Base-by-base conservation (phyloP, 1,140 invertebrate genomes). In the Leptoteleia sp. region DNA sequence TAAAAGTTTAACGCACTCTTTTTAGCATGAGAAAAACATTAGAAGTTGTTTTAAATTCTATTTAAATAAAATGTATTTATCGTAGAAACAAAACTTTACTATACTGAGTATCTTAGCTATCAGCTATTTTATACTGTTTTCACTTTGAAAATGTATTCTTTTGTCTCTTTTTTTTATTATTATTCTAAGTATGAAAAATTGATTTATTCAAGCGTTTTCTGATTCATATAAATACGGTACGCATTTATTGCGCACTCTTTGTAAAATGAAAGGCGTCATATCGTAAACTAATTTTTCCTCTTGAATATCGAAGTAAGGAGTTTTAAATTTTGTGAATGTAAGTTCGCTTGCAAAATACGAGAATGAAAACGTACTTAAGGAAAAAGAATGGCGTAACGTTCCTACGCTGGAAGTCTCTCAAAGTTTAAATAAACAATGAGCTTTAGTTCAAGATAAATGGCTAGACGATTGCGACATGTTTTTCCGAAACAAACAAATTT, bases 351-450 rank as follows among this genome's bases (percentile, higher is more conserved):
- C 42, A 25, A 55, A 70, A 59, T 57, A 22, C 29, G 52, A 11
- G 43, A 57, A 45, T 48, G 50, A 48, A 16, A 57, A 19, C 17
- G 22, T 25, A 52, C 11, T 35, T 27, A 35, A 48, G 16, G 22
- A 27, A 57, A 59, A 48, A 52, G 43, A 55, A 27, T 16, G 47
- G 9, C 13, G 42, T 15, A 13, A 9, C 52, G 25, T 48, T 70
- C 33, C 65, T 35, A 50, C 52, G 31, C 31, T 31, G 33, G 57
- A 68, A 68, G 33, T 57, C 42, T 48, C 12, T 54, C 64, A 37
- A 57, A 68, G 64, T 68, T 57, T 68, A 57, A 68, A 68, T 68
- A 68, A 68, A 68, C 64, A 52, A 68, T 68, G 52, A 48, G 57
- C 31, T 57, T n/a, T 68, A 68, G 57, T 52, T 27, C 12, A 42